Evolutionary conservation across 2,888 invertebrate species (phyloP).

Genomic region (Catocala fraxini): DNA sequence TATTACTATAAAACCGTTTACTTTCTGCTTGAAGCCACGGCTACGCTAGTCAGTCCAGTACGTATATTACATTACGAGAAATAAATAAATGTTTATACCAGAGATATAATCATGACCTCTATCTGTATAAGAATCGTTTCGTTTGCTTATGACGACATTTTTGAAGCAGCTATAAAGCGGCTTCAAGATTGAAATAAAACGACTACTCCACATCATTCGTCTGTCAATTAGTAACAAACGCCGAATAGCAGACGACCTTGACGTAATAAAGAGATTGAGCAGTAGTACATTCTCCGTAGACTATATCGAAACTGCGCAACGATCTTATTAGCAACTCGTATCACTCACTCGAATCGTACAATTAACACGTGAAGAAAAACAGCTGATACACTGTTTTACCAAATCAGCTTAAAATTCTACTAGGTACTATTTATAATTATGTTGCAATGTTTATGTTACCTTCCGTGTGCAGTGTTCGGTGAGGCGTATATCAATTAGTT

Average conservation of each 20-base stretch:
- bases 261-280: conserved; percentile 6
- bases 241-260: not conserved
- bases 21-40: no score
- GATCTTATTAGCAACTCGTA: conserved; percentile 11
- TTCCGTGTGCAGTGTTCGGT: conserved; percentile 4
- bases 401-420: conserved; percentile 2
- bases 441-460: not conserved
- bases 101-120: no score
- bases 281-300: not conserved
- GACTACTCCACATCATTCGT: not conserved
- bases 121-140: no score
- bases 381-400: not conserved
- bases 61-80: no score
- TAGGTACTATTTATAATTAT: conserved; percentile 11
- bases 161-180: no score
- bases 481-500: not conserved
- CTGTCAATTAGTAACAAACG: not conserved
- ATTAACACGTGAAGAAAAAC: conserved; percentile 14
- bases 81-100: no score
- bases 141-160: no score
- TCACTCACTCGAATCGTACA: conserved; percentile 5
- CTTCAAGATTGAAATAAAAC: not conserved
- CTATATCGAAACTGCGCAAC: conserved; percentile 3
- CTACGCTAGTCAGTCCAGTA: no score
- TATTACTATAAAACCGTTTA: no score